These are phyloP conservation scores for Macaria notata DNA, from an alignment of 2,888 invertebrate species.

Conservation along the genomic window DNA sequence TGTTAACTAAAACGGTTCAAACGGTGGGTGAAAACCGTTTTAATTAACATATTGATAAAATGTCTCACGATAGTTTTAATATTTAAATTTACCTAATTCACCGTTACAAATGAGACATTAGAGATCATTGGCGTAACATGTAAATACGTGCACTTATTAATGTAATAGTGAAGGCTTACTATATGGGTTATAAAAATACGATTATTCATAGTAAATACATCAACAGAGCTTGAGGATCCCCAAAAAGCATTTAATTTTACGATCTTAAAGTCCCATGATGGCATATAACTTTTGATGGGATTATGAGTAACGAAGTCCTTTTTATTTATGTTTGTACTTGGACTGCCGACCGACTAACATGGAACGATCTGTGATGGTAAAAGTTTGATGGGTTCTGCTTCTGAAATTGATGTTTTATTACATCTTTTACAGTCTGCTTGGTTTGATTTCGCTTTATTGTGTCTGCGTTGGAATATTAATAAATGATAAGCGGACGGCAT, in stretches of 20 bases:
- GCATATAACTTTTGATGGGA: conserved; percentile 39
- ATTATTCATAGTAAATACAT: no score
- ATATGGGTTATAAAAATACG: no score
- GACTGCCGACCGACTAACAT: conserved; percentile 13
- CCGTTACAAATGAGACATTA: no score
- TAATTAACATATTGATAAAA: no score
- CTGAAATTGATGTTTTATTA: conserved; percentile 17
- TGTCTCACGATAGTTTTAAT: no score
- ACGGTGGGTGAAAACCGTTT: no score
- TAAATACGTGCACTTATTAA: no score
- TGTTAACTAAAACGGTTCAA: no score
- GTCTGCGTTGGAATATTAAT: neutral
- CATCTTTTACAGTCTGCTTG: neutral
- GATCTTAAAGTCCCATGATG: conserved; percentile 34
- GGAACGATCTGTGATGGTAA: conserved; percentile 22
- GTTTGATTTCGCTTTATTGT: neutral
- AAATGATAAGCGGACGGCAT: neutral
- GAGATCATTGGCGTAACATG: no score
- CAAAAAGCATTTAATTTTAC: conserved; percentile 34
- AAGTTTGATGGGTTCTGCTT: conserved; percentile 24
- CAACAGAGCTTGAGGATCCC: neutral
- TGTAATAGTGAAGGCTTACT: no score
- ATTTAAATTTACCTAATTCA: no score
- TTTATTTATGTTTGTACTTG: conserved; percentile 37
- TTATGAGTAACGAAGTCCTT: conserved; percentile 31